These are phyloP conservation scores for Hippocampus comes DNA, from an alignment of 2,113 vertebrate genomes.

Conservation along the genomic window DNA sequence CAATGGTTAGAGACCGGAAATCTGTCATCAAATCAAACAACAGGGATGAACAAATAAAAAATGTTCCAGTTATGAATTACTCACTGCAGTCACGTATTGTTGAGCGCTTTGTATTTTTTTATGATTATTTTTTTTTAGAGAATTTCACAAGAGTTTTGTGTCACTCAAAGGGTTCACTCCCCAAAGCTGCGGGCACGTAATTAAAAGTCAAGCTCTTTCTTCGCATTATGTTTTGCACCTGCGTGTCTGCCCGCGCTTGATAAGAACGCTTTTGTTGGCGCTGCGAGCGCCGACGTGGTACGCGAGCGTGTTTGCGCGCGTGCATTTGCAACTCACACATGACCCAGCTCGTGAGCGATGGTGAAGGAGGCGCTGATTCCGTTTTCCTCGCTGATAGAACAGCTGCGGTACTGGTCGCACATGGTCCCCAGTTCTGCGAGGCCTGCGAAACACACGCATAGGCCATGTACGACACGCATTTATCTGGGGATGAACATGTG, in stretches of 20 bases:
- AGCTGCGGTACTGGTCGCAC: constrained; percentile 90
- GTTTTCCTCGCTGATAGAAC: constrained; percentile 97
- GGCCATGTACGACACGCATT: constrained; percentile 4
- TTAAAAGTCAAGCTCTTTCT: constrained; percentile 60
- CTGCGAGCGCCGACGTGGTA: constrained; percentile 16
- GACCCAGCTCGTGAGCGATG: constrained; percentile 93
- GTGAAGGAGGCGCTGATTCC: constrained; percentile 95
- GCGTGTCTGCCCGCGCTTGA: constrained; percentile 47
- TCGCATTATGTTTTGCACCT: constrained; percentile 73
- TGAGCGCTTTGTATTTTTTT: too few species aligned
- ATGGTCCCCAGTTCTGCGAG: constrained; percentile 94
- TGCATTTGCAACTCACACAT: constrained; percentile 84
- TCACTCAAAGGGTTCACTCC: constrained; percentile 35
- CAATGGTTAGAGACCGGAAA: too few species aligned
- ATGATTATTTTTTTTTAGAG: background rate
- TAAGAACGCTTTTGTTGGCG: constrained; percentile 72
- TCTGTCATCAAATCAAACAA: too few species aligned
- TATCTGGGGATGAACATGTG: constrained; percentile 9
- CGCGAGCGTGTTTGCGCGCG: constrained; percentile 6
- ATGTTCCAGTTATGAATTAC: too few species aligned
- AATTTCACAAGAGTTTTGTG: background rate
- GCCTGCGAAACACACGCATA: constrained; percentile 68
- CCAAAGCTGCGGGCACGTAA: constrained; percentile 49
- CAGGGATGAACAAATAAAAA: too few species aligned
- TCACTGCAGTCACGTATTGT: too few species aligned